phyloP scores from a whole-genome alignment of 2,797 vertebrate genomes.

The Arnoldichthys spilopterus region DNA sequence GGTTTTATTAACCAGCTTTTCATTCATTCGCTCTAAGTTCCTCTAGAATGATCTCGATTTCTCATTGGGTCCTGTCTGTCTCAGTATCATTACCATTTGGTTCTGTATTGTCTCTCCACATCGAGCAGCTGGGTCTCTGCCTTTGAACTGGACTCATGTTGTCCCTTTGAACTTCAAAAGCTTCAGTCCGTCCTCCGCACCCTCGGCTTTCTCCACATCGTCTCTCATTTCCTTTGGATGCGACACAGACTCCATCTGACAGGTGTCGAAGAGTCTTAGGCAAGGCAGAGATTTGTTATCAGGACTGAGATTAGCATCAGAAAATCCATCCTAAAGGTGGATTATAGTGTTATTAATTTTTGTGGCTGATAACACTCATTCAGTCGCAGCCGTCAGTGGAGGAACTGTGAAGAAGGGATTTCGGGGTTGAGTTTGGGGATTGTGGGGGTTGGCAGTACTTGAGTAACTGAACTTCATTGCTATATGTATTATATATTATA shows the following conservation, averaged over 20 bases:
- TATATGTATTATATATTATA: too few species aligned
- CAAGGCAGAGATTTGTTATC: background rate
- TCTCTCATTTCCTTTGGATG: background rate
- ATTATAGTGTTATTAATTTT: background rate
- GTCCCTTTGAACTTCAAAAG: slow-evolving; percentile 28
- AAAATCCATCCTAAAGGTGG: background rate
- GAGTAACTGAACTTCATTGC: too few species aligned
- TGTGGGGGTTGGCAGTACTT: too few species aligned
- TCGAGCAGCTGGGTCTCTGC: slow-evolving; percentile 6
- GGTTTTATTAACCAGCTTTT: too few species aligned
- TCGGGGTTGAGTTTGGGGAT: too few species aligned
- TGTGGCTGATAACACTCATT: background rate
- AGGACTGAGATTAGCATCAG: background rate
- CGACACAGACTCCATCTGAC: background rate
- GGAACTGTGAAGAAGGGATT: too few species aligned
- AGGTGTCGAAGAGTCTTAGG: background rate
- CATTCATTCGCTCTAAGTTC: background rate
- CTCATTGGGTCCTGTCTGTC: background rate
- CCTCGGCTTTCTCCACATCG: background rate
- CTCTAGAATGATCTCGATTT: background rate
- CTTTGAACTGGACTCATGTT: slow-evolving; percentile 8
- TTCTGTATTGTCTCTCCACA: background rate
- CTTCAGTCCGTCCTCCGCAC: background rate
- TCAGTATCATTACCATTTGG: background rate
- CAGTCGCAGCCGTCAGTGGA: too few species aligned